Base-by-base conservation (phyloP, 2,888 invertebrate genomes). In the Chrysolina americana region DNA sequence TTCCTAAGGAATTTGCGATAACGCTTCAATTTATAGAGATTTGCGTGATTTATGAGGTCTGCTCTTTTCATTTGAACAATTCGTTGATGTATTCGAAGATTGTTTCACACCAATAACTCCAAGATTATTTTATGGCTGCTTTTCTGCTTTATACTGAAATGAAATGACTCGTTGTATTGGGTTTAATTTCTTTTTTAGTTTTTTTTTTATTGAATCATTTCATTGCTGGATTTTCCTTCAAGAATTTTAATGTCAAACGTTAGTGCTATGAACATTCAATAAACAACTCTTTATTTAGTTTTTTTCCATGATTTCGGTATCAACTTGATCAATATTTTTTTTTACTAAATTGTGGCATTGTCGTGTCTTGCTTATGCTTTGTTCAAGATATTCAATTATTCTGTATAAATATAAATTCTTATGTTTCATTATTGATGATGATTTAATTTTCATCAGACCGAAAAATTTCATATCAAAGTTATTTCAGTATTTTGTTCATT, bases 11-110 rank as follows among this genome's bases (percentile, higher is more conserved):
- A 19, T 53, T 53, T 21, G 21, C 19, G 53, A 53, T 53, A 21
- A 19, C 19, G 17, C 21, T 19, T 53, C 19, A 21, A 53, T 53
- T 53, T 53, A 53, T 53, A 21, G 21, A 21, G 53, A 21, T 53
- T 53, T 19, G 21, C 21, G 21, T 21, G 53, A 53, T 53, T 19
- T 13, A 15, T 21, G 19, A 21, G 19, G 17, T 11, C 23, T 19
- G 19, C 21, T 53, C 19, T 53, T 19, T 23, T 53, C 13, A 53
- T 53, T 53, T 53, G 53, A 53, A 53, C 53, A 53, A 19, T 53
- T 23, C 21, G 21, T 23, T 21, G 53, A 1, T 13, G 15, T 13
- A 53, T 19, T 21, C 21, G 19, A 23, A 13, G 11, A 53, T 53
- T 53, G 4, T 53, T 19, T 23, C 19, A 6, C 1, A 19, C 21